phyloP scores from a whole-genome alignment of 1,140 invertebrate genomes.

The Ceratosolen solmsi region DNA sequence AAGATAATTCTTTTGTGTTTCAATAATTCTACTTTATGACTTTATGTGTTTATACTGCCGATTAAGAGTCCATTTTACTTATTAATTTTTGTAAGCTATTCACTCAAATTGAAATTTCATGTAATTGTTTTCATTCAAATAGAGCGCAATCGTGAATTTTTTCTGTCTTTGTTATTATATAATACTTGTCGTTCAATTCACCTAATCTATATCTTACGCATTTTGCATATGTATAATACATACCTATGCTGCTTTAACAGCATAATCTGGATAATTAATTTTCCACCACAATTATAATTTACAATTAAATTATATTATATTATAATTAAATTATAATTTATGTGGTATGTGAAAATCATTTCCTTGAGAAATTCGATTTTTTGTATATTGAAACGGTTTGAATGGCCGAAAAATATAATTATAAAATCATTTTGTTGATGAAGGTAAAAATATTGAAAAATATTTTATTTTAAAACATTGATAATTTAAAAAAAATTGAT shows the following conservation, averaged over 20 bases:
- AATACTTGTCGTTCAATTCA: not conserved
- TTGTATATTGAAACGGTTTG: not conserved
- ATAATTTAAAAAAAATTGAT: no score
- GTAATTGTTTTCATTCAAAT: constrained; percentile 13
- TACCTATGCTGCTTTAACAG: not conserved
- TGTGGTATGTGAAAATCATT: not conserved
- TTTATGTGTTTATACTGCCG: not conserved
- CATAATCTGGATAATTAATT: no score
- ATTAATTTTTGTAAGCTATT: not conserved
- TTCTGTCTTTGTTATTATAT: not conserved
- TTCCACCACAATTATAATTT: no score
- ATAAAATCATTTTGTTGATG: no score
- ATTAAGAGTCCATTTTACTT: not conserved
- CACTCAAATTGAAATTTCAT: not conserved
- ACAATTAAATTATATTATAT: no score
- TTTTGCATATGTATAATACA: not conserved
- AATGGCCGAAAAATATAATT: not conserved
- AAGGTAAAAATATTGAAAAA: no score
- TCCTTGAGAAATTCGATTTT: not conserved
- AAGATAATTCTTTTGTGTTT: no score
- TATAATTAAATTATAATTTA: no score
- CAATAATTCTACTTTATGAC: not conserved
- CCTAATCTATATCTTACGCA: not conserved
- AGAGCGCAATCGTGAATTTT: not conserved
- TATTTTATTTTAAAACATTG: no score